Percentiles rank a stretch among this genome's conserved stretches.
Evolutionary conservation across 2,888 invertebrate genomes (phyloP).

Genomic region (Tuta absoluta): DNA sequence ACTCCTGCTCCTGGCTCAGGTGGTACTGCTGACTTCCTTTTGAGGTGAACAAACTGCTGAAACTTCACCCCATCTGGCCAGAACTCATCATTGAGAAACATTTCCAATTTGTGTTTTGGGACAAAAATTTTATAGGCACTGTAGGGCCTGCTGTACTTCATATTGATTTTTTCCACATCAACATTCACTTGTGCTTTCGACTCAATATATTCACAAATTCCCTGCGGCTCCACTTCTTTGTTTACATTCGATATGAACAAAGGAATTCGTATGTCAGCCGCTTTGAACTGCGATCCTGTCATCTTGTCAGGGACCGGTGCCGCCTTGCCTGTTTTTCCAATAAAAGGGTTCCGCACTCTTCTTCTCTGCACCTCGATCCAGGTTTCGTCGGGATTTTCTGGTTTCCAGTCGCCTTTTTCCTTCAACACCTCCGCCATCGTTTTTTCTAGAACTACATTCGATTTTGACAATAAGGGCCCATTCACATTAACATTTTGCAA

Average conservation of each 20-base stretch:
- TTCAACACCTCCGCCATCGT: not conserved
- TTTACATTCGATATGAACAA: not conserved
- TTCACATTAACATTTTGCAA: not conserved
- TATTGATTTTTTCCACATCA: not conserved
- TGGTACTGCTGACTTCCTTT: too few species aligned
- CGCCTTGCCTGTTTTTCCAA: not conserved
- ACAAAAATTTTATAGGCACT: not conserved
- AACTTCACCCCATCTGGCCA: not conserved
- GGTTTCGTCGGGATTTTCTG: too few species aligned
- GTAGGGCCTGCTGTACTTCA: not conserved
- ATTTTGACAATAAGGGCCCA: too few species aligned
- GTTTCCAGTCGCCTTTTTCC: too few species aligned
- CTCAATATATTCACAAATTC: not conserved
- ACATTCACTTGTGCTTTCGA: not conserved
- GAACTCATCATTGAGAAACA: slow-evolving; percentile 25
- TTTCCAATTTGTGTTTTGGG: not conserved
- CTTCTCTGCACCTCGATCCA: too few species aligned
- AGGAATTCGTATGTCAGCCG: not conserved
- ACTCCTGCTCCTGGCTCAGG: too few species aligned
- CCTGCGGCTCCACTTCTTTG: not conserved
- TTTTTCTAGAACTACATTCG: not conserved
- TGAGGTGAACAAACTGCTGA: not conserved
- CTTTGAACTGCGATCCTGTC: not conserved
- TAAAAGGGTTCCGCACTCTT: not conserved
- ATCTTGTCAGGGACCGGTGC: too few species aligned